phyloP scores from a whole-genome alignment of 2,888 invertebrate genomes.

The Habroteleia sp. region DNA sequence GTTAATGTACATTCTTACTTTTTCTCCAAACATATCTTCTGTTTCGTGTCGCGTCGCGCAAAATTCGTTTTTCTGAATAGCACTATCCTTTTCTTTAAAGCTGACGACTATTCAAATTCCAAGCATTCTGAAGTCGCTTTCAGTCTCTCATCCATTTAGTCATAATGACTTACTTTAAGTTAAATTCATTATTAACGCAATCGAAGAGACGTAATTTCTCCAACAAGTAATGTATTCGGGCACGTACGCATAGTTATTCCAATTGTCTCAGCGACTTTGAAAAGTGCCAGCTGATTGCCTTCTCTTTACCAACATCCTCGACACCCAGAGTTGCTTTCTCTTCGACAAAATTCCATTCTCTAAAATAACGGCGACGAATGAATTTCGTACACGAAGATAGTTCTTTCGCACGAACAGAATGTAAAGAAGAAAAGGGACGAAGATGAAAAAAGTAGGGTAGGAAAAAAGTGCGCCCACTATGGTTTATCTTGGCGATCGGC shows the following conservation, averaged over 20 bases:
- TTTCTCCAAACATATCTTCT: conserved; percentile 3
- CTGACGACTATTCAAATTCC: not conserved
- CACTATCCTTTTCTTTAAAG: not conserved
- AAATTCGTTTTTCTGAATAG: too few relatives aligned
- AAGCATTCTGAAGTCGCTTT: not conserved
- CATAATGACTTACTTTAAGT: not conserved
- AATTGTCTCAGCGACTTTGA: conserved; percentile 52
- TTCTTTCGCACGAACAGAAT: conserved; percentile 6
- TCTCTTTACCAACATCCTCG: conserved; percentile 25
- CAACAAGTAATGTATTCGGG: conserved; percentile 18
- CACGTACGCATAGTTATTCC: conserved; percentile 42
- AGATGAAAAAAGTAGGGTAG: conserved; percentile 22
- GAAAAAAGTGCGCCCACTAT: not conserved
- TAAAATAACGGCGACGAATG: conserved; percentile 68
- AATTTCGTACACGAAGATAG: conserved; percentile 54
- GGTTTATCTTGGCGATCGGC: not conserved
- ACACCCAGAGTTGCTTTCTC: conserved; percentile 62
- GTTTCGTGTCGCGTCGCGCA: not conserved
- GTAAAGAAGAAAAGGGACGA: conserved; percentile 8
- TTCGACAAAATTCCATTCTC: conserved; percentile 67
- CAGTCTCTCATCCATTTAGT: conserved; percentile 44
- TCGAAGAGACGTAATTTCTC: conserved; percentile 23
- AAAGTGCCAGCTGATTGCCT: conserved; percentile 49
- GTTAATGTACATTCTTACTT: conserved; percentile 12
- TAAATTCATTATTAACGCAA: conserved; percentile 37